Conservation (phyloP, 2,888 invertebrate species). For the Hyalella azteca region DNA sequence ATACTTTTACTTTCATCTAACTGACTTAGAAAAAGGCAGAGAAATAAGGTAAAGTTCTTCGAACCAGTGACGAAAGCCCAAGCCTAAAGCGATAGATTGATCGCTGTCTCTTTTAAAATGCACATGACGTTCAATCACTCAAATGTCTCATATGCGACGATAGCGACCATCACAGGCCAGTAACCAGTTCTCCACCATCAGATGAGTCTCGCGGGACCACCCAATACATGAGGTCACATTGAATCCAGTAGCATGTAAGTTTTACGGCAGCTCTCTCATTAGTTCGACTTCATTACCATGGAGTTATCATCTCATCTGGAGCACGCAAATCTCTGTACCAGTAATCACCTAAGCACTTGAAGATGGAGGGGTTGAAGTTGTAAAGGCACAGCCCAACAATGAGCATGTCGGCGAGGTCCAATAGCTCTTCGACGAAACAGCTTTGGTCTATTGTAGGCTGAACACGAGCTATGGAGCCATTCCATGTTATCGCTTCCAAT, state of each 20-base stretch:
- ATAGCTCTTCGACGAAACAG: neutral
- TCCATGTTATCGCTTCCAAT: slow-evolving; percentile 34
- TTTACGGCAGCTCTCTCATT: neutral
- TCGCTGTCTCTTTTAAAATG: no score
- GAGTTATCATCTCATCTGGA: slow-evolving; percentile 21
- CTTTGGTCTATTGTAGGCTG: slow-evolving; percentile 21
- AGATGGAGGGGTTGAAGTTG: neutral
- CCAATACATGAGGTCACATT: neutral
- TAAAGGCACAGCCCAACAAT: neutral
- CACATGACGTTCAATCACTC: no score
- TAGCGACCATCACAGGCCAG: no score
- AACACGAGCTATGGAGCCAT: slow-evolving; percentile 14
- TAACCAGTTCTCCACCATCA: no score
- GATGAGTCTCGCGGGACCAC: no score
- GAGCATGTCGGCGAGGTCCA: no score
- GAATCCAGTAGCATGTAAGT: slow-evolving; percentile 6
- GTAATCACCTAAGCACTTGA: slow-evolving; percentile 1
- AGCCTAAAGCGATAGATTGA: no score
- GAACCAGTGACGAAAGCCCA: no score
- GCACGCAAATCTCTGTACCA: slow-evolving; percentile 10
- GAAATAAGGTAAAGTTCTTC: no score
- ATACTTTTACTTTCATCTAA: no score
- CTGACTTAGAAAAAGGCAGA: no score
- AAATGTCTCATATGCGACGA: no score
- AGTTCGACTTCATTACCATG: neutral